phyloP scores from a whole-genome alignment of 2,888 invertebrate species.

The Empis livida region DNA sequence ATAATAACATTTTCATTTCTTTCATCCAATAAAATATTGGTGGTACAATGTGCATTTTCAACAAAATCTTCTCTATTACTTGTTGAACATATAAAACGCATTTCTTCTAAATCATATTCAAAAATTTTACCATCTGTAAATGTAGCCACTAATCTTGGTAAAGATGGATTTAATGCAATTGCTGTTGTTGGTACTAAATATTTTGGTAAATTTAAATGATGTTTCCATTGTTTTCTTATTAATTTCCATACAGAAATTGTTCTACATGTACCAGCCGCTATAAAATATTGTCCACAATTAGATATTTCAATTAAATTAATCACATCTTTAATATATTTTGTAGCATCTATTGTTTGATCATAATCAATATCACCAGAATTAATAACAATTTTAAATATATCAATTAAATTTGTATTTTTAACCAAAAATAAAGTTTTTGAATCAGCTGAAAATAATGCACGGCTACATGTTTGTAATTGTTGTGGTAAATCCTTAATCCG shows the following conservation, averaged over 20 bases:
- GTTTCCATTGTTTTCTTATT: slow-evolving; percentile 33
- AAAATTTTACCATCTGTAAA: slow-evolving; percentile 73
- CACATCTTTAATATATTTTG: slow-evolving; percentile 39
- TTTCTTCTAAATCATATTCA: slow-evolving; percentile 56
- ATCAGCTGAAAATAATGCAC: slow-evolving; percentile 34
- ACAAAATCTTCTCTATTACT: slow-evolving; percentile 23
- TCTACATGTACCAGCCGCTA: slow-evolving; percentile 52
- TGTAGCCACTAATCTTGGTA: slow-evolving; percentile 49
- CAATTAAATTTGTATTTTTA: slow-evolving; percentile 31
- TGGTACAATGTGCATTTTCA: slow-evolving; percentile 40
- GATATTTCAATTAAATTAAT: slow-evolving; percentile 42
- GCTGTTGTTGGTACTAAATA: slow-evolving; percentile 60
- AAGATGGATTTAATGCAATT: slow-evolving; percentile 48
- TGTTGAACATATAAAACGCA: slow-evolving; percentile 52
- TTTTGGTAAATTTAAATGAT: slow-evolving; percentile 51
- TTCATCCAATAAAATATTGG: slow-evolving; percentile 49
- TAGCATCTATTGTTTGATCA: slow-evolving; percentile 29
- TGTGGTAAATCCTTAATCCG: slow-evolving; percentile 30
- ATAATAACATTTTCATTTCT: slow-evolving; percentile 50
- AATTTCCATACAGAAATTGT: slow-evolving; percentile 52
- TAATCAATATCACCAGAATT: slow-evolving; percentile 26
- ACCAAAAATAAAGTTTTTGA: slow-evolving; percentile 35
- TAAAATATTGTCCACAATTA: slow-evolving; percentile 46
- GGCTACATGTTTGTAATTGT: slow-evolving; percentile 28
- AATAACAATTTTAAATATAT: slow-evolving; percentile 27